phyloP scores from a whole-genome alignment of 1,140 invertebrate species.

The Pseudomyrmex flavicornis region DNA sequence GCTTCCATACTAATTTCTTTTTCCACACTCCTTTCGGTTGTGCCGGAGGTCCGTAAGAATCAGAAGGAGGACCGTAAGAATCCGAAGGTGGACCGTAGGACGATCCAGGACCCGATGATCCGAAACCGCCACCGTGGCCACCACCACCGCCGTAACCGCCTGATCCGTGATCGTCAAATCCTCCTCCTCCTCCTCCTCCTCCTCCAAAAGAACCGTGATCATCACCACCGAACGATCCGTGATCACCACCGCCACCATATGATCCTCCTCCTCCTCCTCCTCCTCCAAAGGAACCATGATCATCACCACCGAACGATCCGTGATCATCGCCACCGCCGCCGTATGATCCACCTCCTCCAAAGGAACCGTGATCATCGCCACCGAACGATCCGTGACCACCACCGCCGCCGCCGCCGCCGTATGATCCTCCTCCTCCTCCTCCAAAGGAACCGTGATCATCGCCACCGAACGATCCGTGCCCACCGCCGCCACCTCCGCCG shows the following conservation, averaged over 20 bases:
- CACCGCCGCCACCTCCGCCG: slow-evolving; percentile 35
- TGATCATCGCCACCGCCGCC: slow-evolving; percentile 18
- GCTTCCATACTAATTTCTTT: slow-evolving; percentile 83
- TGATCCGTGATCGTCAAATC: slow-evolving; percentile 7
- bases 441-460: slow-evolving; percentile 38
- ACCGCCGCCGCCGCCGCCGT: slow-evolving; percentile 4
- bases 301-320: slow-evolving; percentile 31
- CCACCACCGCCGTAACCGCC: slow-evolving; percentile 24
- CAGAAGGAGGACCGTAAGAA: slow-evolving; percentile 53
- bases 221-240: background rate
- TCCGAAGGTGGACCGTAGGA: slow-evolving; percentile 61
- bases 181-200: background rate
- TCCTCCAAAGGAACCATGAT: slow-evolving; percentile 2
- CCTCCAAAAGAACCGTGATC: background rate
- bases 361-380: slow-evolving; percentile 27
- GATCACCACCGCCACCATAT: background rate
- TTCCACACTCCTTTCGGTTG: slow-evolving; percentile 88
- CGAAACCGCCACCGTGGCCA: background rate
- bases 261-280: slow-evolving; percentile 18
- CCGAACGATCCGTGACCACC: slow-evolving; percentile 2
- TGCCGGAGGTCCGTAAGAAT: slow-evolving; percentile 70
- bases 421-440: slow-evolving; percentile 5
- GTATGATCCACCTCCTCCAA: slow-evolving; percentile 30
- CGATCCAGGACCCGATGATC: slow-evolving; percentile 29
- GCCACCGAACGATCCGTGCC: slow-evolving; percentile 4